Conservation (phyloP, 2,888 invertebrate species). For the Tenthredo mesomela region DNA sequence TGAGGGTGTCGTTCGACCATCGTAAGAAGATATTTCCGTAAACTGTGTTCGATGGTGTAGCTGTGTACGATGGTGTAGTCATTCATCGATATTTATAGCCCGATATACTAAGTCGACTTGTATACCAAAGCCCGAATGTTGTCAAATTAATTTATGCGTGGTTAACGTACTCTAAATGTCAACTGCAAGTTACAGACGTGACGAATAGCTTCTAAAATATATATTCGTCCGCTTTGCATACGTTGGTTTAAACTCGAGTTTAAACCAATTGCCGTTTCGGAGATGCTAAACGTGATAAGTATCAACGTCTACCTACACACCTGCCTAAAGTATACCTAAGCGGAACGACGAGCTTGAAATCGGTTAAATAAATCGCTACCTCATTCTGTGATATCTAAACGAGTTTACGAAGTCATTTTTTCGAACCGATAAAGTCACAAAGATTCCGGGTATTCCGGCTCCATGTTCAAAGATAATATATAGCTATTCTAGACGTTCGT, state of each 20-base stretch:
- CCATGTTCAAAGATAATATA: neutral
- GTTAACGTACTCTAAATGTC: conserved; percentile 48
- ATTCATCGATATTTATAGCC: conserved; percentile 29
- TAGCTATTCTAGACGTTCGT: neutral
- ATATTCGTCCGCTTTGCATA: neutral
- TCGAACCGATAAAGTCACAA: neutral
- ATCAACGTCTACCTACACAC: neutral
- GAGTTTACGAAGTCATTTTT: neutral
- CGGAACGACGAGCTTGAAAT: neutral
- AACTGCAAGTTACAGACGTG: conserved; percentile 33
- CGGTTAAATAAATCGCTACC: neutral
- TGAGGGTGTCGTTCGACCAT: conserved; percentile 27
- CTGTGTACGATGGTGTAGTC: neutral
- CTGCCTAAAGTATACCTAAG: neutral
- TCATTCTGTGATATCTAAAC: neutral
- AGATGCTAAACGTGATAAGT: conserved; percentile 13
- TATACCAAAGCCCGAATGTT: neutral
- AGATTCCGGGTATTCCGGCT: neutral
- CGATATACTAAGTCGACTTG: neutral
- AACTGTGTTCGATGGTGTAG: neutral
- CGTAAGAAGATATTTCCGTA: conserved; percentile 34
- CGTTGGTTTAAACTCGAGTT: neutral
- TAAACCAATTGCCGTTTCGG: conserved; percentile 4
- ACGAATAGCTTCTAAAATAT: conserved; percentile 39
- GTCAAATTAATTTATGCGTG: conserved; percentile 45